These are phyloP conservation scores for Eolophus roseicapilla DNA, from an alignment of 2,113 vertebrate species.

Conservation along the genomic window DNA sequence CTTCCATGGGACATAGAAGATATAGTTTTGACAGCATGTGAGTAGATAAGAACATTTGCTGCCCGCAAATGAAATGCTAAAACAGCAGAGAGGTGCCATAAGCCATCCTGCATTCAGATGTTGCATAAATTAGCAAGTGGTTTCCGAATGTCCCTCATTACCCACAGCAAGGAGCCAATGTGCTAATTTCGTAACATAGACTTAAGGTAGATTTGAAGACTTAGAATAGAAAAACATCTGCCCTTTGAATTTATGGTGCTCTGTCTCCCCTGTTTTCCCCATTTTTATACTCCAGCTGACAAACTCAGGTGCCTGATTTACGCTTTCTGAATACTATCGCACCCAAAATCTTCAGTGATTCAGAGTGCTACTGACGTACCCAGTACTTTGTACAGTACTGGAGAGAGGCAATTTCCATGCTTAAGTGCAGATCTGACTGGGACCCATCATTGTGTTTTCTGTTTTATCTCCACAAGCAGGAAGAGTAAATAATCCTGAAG, in stretches of 20 bases:
- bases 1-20: not conserved
- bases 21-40: not conserved
- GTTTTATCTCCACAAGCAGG: not conserved
- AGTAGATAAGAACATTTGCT: not conserved
- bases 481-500: slow-evolving; percentile 6
- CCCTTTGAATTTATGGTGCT: not conserved
- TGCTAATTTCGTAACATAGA: not conserved
- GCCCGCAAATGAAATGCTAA: not conserved
- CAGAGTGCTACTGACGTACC: not conserved
- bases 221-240: not conserved
- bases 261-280: not conserved
- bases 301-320: not conserved
- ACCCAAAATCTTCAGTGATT: slow-evolving; percentile 11
- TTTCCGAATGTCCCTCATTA: not conserved
- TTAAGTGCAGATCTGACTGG: not conserved
- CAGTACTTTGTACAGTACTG: not conserved
- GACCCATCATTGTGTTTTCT: not conserved
- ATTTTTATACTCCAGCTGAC: not conserved
- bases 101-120: not conserved
- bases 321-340: not conserved
- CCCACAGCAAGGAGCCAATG: not conserved
- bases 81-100: not conserved
- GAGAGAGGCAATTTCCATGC: not conserved
- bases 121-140: not conserved
- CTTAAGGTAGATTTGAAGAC: not conserved